A percentile compares a stretch with the other conserved stretches of the same genome.
Evolutionary conservation across 2,888 invertebrate genomes (phyloP).

Genomic region (Agonopterix subpropinquella): DNA sequence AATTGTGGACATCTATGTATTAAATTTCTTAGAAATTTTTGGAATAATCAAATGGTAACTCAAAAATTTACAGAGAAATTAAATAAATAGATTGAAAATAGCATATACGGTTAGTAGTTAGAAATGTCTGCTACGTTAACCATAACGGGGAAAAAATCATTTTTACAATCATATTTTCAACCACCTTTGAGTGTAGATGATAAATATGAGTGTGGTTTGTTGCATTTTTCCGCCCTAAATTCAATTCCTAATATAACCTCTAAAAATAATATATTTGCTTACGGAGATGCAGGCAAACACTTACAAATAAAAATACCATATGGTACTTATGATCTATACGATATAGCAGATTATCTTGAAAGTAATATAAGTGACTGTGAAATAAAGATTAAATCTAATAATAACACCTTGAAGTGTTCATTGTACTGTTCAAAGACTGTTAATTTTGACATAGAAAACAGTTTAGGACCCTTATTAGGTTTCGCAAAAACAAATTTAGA

Average conservation of each 20-base stretch:
- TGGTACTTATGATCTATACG: conserved; percentile 16
- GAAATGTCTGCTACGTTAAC: conserved; percentile 14
- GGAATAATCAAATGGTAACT: too few relatives aligned
- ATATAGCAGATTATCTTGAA: conserved; percentile 14
- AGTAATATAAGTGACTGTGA: neutral
- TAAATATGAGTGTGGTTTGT: conserved; percentile 15
- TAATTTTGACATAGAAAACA: conserved; percentile 3
- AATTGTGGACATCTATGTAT: conserved; percentile 30
- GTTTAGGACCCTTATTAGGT: conserved; percentile 4
- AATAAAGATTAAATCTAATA: conserved; percentile 15
- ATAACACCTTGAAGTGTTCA: conserved; percentile 23
- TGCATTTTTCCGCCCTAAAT: conserved; percentile 15
- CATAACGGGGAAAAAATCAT: conserved; percentile 13
- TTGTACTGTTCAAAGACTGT: conserved; percentile 5
- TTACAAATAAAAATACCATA: conserved; percentile 19
- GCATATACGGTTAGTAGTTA: neutral
- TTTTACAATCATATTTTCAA: conserved; percentile 10
- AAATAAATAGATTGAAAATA: too few relatives aligned
- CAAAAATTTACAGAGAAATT: too few relatives aligned
- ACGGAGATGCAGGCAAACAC: conserved; percentile 10
- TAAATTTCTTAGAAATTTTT: conserved; percentile 18
- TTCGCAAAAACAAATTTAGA: conserved; percentile 2
- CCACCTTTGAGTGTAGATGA: conserved; percentile 9
- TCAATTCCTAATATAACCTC: conserved; percentile 28
- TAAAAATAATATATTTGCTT: conserved; percentile 29